Percentiles rank a stretch among this genome's conserved stretches.
phyloP scores from a whole-genome alignment of 92 coral and sea anemone genomes.

The Nematostella vectensis region DNA sequence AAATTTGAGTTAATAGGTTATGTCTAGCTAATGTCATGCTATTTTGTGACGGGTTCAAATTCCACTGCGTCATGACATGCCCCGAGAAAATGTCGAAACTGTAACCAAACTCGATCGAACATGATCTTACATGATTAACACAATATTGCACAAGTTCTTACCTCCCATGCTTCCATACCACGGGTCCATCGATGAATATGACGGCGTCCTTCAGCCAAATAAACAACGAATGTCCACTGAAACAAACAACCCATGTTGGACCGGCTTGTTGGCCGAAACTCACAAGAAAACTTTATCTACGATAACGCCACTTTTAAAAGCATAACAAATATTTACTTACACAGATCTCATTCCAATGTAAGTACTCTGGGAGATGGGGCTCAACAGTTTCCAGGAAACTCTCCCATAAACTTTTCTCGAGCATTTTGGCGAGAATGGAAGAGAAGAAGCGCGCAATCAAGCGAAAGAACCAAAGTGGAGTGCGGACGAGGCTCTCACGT shows the following conservation, averaged over 20 bases:
- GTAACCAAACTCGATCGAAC: no score
- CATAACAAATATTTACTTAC: conserved; percentile 38
- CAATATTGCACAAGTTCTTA: no score
- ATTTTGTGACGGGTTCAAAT: neutral
- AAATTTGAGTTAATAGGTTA: no score
- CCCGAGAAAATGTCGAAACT: no score
- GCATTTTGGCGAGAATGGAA: conserved; percentile 21
- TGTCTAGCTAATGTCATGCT: neutral
- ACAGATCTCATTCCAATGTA: conserved; percentile 99
- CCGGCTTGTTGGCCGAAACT: no score
- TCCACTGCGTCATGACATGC: no score
- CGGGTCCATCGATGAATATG: conserved; percentile 97
- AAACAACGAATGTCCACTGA: conserved; percentile 91
- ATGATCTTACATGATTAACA: no score
- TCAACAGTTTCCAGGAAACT: conserved; percentile 77
- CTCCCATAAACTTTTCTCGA: conserved; percentile 73
- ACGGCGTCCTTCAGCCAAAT: conserved; percentile 91
- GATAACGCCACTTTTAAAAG: neutral
- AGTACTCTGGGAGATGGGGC: conserved; percentile 92
- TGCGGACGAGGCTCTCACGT: conserved; percentile 16
- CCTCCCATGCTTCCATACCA: conserved; percentile 99
- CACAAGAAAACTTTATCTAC: no score
- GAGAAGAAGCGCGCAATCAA: conserved; percentile 3
- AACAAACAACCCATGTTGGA: no score
- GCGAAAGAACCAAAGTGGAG: neutral